phyloP scores from a whole-genome alignment of 2,113 vertebrate species.

The Psilopogon haemacephalus region DNA sequence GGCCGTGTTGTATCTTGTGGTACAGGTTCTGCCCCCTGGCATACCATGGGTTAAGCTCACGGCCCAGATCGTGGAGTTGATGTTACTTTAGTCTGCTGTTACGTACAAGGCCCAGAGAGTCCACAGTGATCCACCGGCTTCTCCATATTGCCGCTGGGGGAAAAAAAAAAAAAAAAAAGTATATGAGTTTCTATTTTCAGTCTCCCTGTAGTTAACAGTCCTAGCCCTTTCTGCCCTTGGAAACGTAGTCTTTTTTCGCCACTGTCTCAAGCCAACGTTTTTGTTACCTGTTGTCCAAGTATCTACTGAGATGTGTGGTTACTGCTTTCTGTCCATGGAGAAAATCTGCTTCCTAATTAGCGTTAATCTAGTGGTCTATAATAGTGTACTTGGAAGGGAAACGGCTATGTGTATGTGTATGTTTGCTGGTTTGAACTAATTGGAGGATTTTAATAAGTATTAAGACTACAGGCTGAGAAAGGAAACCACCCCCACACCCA shows the following conservation, averaged over 20 bases:
- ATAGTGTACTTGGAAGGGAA: neutral
- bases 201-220: neutral
- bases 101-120: neutral
- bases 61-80: fast-evolving
- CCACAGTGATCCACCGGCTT: neutral
- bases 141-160: fast-evolving
- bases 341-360: neutral
- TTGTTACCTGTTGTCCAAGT: neutral
- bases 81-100: fast-evolving
- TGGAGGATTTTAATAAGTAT: too few relatives aligned
- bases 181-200: neutral
- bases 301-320: neutral
- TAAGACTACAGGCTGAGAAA: too few relatives aligned
- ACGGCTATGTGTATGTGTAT: too few relatives aligned
- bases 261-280: neutral
- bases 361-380: neutral
- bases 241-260: neutral
- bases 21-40: neutral
- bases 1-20: too few relatives aligned
- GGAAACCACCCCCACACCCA: too few relatives aligned
- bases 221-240: neutral
- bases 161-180: neutral
- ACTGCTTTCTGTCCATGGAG: neutral
- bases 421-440: too few relatives aligned
- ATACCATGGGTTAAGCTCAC: fast-evolving